A percentile compares a stretch with the other conserved stretches of the same genome.
Evolutionary conservation across 1,140 invertebrate genomes (phyloP).

Genomic region (Drosophila kikkawai): DNA sequence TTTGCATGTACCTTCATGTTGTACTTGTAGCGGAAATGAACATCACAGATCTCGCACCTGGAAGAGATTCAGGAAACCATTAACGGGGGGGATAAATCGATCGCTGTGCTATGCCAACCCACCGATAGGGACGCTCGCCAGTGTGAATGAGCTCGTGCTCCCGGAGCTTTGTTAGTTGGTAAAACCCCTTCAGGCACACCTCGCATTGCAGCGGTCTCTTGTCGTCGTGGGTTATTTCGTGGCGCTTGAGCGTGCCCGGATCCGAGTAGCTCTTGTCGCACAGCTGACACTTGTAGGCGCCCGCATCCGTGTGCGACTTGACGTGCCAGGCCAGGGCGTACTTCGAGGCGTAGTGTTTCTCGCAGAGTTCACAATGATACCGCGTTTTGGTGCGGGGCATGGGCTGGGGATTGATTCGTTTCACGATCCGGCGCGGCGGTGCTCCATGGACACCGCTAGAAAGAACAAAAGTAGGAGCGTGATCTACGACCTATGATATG

Average conservation of each 20-base stretch:
- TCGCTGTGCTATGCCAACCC: too few relatives aligned
- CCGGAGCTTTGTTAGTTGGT: constrained; percentile 35
- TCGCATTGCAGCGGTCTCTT: constrained; percentile 67
- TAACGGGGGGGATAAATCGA: background rate
- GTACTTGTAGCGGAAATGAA: constrained; percentile 63
- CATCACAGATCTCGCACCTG: constrained; percentile 61
- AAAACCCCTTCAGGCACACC: constrained; percentile 64
- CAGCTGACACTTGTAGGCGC: constrained; percentile 50
- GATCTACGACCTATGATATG: background rate
- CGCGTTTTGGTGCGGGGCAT: constrained; percentile 26
- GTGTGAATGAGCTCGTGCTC: constrained; percentile 68
- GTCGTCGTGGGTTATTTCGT: constrained; percentile 58
- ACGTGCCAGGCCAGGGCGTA: constrained; percentile 56
- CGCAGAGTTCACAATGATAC: constrained; percentile 47
- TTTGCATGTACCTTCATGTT: constrained; percentile 60
- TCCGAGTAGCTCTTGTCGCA: constrained; percentile 59
- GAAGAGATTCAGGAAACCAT: background rate
- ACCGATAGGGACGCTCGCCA: constrained; percentile 62
- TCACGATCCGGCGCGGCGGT: constrained; percentile 39
- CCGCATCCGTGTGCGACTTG: constrained; percentile 46
- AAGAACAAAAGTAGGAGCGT: background rate
- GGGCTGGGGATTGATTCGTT: constrained; percentile 50
- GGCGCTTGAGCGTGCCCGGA: constrained; percentile 55
- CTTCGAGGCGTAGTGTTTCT: constrained; percentile 63
- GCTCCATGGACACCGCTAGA: constrained; percentile 59